Evolutionary conservation across 2,888 invertebrate genomes (phyloP), one percentile per base, ranked within the genome.

Genomic region (Oligia strigilis): DNA sequence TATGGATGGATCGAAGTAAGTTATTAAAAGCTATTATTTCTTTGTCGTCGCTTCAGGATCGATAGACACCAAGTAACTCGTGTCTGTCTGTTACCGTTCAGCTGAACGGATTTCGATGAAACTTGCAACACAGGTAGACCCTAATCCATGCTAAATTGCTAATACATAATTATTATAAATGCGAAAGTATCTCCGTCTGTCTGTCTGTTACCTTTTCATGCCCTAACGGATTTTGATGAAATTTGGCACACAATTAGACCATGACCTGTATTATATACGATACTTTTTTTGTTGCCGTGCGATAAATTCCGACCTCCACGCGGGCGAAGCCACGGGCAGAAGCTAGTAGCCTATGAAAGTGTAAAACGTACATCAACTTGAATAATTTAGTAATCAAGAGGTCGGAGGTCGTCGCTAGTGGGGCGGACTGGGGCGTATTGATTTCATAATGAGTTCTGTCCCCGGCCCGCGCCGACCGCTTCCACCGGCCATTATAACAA

Each of bases 351-450:
- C 58, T 66, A 58, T 66, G 66, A 74, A 72, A 69, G 58, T 62
- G 46, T 58, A 75, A 79, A 70, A n/a, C 52, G 71, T 58, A 65
- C 70, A 74, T 75, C 67, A 71, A 73, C 71, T 75, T 85, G 87
- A 85, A 89, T 91, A 87, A 89, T 86, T 90, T 64, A 89, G 71
- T 79, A 82, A 87, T 84, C 77, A 73, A 80, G 84, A 87, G 89
- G 88, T 83, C 90, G 87, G 85, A 92, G 93, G 91, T 91, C 90
- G 91, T 43, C 60, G 70, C 75, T 78, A 83, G 79, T 89, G 29
- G 29, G 29, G 29, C 29, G 29, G 29, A 29, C 29, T 36, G 83
- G 76, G 46, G 72, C 82, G 88, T 89, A 89, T 90, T 88, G 89
- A 89, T 89, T 89, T 73, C 71, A 75, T 83, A 86, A 87, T 85